Conservation (phyloP, 2,888 invertebrate genomes). For the Candidula unifasciata region DNA sequence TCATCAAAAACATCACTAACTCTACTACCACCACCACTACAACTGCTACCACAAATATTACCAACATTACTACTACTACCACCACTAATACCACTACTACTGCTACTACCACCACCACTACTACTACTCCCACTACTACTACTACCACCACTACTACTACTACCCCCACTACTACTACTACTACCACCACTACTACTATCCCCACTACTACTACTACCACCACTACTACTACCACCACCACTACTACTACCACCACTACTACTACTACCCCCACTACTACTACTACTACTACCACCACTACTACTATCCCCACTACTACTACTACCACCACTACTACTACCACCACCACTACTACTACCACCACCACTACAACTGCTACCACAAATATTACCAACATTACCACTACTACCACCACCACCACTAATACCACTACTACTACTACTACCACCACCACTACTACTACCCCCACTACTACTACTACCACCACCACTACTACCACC, state of each 20-base stretch:
- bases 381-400: no score
- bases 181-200: slow-evolving; percentile 42
- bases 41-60: background rate
- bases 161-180: slow-evolving; percentile 48
- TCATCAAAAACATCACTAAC: no score
- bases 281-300: slow-evolving; percentile 46
- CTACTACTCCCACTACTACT: slow-evolving; percentile 49
- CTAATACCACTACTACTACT: slow-evolving; percentile 19
- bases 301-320: slow-evolving; percentile 44
- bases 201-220: slow-evolving; percentile 47
- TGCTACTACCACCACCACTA: slow-evolving; percentile 49
- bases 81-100: slow-evolving; percentile 48
- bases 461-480: background rate
- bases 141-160: slow-evolving; percentile 51
- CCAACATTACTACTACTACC: slow-evolving; percentile 7
- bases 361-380: slow-evolving; percentile 34
- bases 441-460: slow-evolving; percentile 6
- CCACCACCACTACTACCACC: background rate
- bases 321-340: slow-evolving; percentile 39
- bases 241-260: background rate
- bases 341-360: slow-evolving; percentile 47
- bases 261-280: slow-evolving; percentile 16
- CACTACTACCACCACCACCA: background rate
- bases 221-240: slow-evolving; percentile 36
- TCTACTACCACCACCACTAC: no score